Base-by-base conservation (phyloP, 2,797 vertebrate species). In the Microctenopoma stevenorrisi region DNA sequence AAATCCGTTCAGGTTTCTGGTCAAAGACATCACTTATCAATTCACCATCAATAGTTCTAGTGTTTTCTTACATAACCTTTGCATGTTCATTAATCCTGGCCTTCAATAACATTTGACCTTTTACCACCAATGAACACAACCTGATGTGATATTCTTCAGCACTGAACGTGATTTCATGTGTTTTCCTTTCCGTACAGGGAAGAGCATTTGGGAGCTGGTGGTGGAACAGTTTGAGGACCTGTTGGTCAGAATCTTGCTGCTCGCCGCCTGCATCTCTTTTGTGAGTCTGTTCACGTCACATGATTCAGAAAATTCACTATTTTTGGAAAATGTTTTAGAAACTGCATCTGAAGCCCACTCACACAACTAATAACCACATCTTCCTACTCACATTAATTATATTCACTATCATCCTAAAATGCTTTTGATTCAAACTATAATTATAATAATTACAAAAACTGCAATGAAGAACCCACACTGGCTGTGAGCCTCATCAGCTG, bases 201-300 rank as follows among this genome's bases (percentile, higher is more conserved):
- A 97, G 86, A 92, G 87, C 26, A 93, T 97, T 82, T 97, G 96
- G 96, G 96, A 97, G 85, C 63, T 97, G 92, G 96, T 97, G 75
- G 38, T 72, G 37, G 96, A 97, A 78, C 96, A 97, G 91, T 96
- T 96, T 71, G 95, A 96, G 87, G 95, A 96, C 84, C 88, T 97
- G 37, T 86, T 97, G 83, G 96, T 97, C 84, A 90, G 96, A 79
- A 97, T 97, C 85, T 89, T 97, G 62, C 92, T 97, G 50, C 89
- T 97, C 88, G 96, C 96, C 1, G 96, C 96, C 74, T 95, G 95
- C 90, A 97, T 97, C 86, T 96, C 95, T 81, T 97, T 96, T 58
- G 95, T 97, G 89, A 96, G 96, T 95, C 59, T 64, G 25, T 37
- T 28, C 16, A 44, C 13, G 43, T 58, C 65, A 56, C 14, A 22